phyloP scores from a whole-genome alignment of 2,888 invertebrate species.

The Frankliniella fusca region DNA sequence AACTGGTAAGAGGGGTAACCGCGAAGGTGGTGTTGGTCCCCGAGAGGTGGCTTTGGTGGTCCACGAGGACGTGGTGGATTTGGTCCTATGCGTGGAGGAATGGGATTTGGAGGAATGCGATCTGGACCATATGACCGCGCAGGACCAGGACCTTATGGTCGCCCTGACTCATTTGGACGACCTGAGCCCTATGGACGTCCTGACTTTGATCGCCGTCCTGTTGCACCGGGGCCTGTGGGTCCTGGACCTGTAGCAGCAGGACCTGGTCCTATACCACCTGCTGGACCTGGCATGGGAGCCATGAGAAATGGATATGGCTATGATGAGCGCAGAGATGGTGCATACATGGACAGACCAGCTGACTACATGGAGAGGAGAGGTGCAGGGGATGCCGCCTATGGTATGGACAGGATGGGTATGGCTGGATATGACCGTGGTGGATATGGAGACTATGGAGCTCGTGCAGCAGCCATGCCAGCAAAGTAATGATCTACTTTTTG shows the following conservation, averaged over 20 bases:
- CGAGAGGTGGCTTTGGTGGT: slow-evolving; percentile 47
- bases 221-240: not conserved
- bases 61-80: slow-evolving; percentile 49
- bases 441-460: slow-evolving; percentile 5
- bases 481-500: not conserved
- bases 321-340: not conserved
- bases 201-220: slow-evolving; percentile 1
- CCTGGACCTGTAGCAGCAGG: not conserved
- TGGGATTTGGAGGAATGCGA: slow-evolving; percentile 14
- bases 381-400: not conserved
- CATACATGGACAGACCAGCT: slow-evolving; percentile 5
- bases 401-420: slow-evolving; percentile 6
- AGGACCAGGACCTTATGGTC: slow-evolving; percentile 2
- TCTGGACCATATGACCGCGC: slow-evolving; percentile 10
- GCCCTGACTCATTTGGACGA: not conserved
- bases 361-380: slow-evolving; percentile 9
- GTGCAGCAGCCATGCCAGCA: not conserved
- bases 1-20: slow-evolving; percentile 43
- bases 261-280: not conserved
- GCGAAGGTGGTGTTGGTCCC: slow-evolving; percentile 45
- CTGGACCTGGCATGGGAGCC: not conserved
- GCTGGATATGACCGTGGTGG: not conserved
- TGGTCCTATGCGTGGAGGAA: slow-evolving; percentile 41
- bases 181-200: not conserved
- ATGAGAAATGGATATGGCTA: slow-evolving; percentile 7